These are phyloP conservation scores for Oryzias curvinotus DNA, from an alignment of 2,113 vertebrate species.

Conservation along the genomic window DNA sequence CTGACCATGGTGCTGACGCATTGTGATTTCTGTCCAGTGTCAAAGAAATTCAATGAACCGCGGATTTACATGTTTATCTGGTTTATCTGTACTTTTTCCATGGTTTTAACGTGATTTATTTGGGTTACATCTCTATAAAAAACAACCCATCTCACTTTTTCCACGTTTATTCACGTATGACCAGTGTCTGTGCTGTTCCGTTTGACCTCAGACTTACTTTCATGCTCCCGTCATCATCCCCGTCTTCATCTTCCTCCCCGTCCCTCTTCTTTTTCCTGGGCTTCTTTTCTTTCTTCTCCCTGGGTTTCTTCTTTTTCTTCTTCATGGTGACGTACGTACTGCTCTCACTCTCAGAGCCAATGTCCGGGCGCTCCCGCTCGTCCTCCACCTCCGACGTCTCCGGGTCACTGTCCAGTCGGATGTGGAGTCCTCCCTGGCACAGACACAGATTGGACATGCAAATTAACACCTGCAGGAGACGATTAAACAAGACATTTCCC, in stretches of 20 bases:
- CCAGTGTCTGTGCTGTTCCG: neutral
- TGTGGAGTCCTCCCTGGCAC: conserved; percentile 48
- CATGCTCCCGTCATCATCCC: conserved; percentile 81
- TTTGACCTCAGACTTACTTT: conserved; percentile 75
- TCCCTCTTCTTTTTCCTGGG: conserved; percentile 88
- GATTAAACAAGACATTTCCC: no score
- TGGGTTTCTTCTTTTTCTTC: conserved; percentile 96
- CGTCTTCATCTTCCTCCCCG: conserved; percentile 87
- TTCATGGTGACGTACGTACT: conserved; percentile 90
- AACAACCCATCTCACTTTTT: no score
- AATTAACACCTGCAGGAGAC: no score
- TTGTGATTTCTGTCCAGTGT: no score
- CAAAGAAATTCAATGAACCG: no score
- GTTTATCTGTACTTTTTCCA: no score
- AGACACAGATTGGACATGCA: neutral
- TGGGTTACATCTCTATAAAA: no score
- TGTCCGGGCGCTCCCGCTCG: conserved; percentile 76
- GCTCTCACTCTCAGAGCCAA: conserved; percentile 88
- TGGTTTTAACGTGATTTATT: no score
- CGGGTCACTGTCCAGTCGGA: conserved; percentile 79
- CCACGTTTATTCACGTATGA: no score
- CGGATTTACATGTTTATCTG: no score
- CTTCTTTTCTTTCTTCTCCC: conserved; percentile 94
- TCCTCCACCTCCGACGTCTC: conserved; percentile 88
- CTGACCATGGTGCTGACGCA: no score